Conservation (phyloP, 1,140 invertebrate species). For the Tribolium madens region DNA sequence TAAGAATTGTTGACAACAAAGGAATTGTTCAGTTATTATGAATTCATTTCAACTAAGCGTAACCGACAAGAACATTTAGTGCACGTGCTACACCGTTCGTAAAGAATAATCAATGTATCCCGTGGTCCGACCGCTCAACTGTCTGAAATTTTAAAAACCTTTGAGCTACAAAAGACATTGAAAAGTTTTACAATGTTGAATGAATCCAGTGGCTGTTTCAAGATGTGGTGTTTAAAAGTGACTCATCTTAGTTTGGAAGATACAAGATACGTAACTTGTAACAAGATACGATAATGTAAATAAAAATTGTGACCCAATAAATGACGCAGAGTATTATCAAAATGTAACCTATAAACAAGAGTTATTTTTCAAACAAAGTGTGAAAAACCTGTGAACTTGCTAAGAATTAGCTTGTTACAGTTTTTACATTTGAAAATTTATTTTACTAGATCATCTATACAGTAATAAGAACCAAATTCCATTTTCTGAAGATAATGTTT, state of each 20-base stretch:
- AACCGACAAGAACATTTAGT: conserved; percentile 31
- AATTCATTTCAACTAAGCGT: background rate
- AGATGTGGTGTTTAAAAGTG: no score
- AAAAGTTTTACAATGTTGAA: background rate
- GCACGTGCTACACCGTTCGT: background rate
- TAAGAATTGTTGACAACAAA: conserved; percentile 13
- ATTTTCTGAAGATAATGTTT: background rate
- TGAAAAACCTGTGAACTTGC: background rate
- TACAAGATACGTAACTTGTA: conserved; percentile 14
- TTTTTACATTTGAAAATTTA: background rate
- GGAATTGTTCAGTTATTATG: background rate
- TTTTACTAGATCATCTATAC: background rate
- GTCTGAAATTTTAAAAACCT: background rate
- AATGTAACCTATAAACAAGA: background rate
- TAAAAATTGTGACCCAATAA: background rate
- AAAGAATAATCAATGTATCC: conserved; percentile 23
- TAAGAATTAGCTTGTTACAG: background rate
- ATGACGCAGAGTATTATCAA: conserved; percentile 3
- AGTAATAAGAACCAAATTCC: background rate
- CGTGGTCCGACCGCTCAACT: conserved; percentile 1
- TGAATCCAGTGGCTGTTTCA: no score
- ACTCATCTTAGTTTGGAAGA: background rate
- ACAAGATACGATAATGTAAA: conserved; percentile 33
- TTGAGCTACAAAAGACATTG: background rate
- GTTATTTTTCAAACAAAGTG: background rate